Percentiles rank a stretch among this genome's conserved stretches.
phyloP scores from a whole-genome alignment of 2,113 vertebrate species.

The Rostratula benghalensis region DNA sequence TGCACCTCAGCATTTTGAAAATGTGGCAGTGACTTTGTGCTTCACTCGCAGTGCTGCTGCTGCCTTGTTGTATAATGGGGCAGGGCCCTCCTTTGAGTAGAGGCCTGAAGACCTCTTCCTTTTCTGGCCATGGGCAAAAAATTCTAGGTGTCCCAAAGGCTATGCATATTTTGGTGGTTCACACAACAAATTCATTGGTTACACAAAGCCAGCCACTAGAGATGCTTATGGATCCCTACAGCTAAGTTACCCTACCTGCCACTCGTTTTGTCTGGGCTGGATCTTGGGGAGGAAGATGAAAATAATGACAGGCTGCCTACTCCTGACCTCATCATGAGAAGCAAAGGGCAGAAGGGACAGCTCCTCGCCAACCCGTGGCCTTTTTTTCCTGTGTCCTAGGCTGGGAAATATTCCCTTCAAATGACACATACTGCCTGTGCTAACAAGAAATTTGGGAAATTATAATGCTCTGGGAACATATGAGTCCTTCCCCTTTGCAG shows the following conservation, averaged over 20 bases:
- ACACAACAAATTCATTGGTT: not conserved
- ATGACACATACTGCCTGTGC: not conserved
- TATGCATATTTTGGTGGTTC: not conserved
- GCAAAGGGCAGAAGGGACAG: not conserved
- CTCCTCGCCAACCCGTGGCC: not conserved
- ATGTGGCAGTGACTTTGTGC: not conserved
- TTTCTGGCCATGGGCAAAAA: not conserved
- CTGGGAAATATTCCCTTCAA: not conserved
- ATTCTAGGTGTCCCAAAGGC: not conserved
- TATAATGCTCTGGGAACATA: not conserved
- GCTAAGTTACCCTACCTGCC: not conserved
- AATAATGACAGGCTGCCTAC: not conserved
- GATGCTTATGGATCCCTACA: not conserved
- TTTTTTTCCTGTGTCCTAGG: not conserved
- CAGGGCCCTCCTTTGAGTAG: not conserved
- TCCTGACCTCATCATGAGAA: fast-evolving
- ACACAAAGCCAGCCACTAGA: not conserved
- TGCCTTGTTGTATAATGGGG: fast-evolving
- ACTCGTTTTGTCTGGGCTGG: not conserved
- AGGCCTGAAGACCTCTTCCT: not conserved
- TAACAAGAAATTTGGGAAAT: not conserved
- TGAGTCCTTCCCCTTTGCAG: not conserved
- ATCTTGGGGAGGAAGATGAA: not conserved
- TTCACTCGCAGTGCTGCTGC: not conserved
- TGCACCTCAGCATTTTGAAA: not conserved